Evolutionary conservation across 2,797 vertebrate genomes (phyloP).

Genomic region (Halcyon badia): DNA sequence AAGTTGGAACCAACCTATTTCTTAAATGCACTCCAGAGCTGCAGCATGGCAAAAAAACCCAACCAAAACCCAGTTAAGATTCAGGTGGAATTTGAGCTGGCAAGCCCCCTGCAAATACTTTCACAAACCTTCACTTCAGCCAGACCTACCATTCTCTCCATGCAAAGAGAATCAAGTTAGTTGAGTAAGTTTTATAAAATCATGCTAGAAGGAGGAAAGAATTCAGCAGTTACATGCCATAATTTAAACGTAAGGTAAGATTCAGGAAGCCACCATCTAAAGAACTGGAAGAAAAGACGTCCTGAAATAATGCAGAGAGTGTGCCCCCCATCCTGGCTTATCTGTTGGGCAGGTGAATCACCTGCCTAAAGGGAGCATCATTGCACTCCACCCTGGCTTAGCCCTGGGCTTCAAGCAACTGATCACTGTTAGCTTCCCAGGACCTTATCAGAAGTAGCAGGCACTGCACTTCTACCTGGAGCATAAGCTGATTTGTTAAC

Average conservation of each 20-base stretch:
- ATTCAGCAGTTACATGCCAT: background rate
- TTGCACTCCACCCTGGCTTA: background rate
- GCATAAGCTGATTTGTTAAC: constrained; percentile 45
- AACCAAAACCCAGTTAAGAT: background rate
- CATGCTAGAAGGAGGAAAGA: background rate
- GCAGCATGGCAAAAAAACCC: background rate
- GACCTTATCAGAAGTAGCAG: constrained; percentile 36
- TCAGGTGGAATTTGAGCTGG: background rate
- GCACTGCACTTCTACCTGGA: constrained; percentile 6
- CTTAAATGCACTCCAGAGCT: background rate
- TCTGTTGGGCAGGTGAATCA: background rate
- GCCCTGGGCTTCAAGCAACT: background rate
- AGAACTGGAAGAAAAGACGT: background rate
- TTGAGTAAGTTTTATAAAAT: background rate
- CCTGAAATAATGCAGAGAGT: background rate
- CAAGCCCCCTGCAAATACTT: background rate
- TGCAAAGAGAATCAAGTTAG: background rate
- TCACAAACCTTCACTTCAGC: background rate
- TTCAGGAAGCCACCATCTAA: background rate
- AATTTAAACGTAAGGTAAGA: background rate
- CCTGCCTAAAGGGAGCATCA: background rate
- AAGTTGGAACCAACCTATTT: background rate
- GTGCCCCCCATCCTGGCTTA: background rate
- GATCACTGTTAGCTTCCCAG: background rate
- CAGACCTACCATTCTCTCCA: background rate